Evolutionary conservation across 2,888 invertebrate species (phyloP), one percentile per base, ranked within the genome.

Genomic region (Sphaerophoria taeniata): DNA sequence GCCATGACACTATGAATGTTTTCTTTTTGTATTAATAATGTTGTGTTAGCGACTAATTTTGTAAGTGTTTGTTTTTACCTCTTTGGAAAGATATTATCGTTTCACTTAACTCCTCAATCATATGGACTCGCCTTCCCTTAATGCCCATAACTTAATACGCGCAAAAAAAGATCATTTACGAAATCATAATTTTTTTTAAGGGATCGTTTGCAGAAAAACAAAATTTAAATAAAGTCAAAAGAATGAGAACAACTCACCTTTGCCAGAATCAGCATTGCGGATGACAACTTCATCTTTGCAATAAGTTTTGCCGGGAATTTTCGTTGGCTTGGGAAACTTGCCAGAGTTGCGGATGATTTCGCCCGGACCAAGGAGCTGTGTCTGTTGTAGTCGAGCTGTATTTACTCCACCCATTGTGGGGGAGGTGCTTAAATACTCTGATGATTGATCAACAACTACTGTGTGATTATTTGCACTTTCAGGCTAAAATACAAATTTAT

Each of bases 31-130:
- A n/a, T n/a, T 24, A 24, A 24, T 24, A 24, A 43, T 51, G 53
- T 51, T 83, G 60, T 71, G 78, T 83, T 78, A 83, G 78, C 83
- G 65, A 83, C 73, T 75, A 79, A 51, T 39, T 43, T 6, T 53
- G 39, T 31, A 53, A 16, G 51, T 74, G 33, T 60, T 63, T 75
- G 61, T 85, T 75, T 95, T 95, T 97, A 98, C 98, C 98, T 98
- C 98, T 96, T 95, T 98, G 98, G 95, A 98, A 98, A 93, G 98
- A 98, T 94, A 98, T 98, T 93, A 98, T 97, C 92, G 98, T 98
- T 94, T 98, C 98, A 94, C 98, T 98, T 93, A 98, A 95, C 94
- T 98, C 98, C 94, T 98, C 98, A 93, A 98, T 98, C 96, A 98
- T 97, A 94, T 98, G 98, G 93, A 98, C 98, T 93, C 98, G 95